A percentile compares a stretch with the other conserved stretches of the same genome.
Evolutionary conservation across 2,113 vertebrate genomes (phyloP).

Genomic region (Chlorocebus sabaeus): DNA sequence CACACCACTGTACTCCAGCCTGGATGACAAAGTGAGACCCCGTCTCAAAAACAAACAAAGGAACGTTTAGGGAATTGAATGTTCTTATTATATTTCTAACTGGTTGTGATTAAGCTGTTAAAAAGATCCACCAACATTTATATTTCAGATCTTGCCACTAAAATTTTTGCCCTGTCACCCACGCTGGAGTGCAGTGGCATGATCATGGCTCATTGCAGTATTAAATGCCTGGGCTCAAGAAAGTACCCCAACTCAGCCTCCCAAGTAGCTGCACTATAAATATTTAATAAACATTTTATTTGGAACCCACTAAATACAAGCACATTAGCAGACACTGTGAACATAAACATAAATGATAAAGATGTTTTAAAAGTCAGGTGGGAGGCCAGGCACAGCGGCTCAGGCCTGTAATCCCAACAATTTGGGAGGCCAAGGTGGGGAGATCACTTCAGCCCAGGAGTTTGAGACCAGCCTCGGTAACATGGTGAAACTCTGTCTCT

Average conservation of each 20-base stretch:
- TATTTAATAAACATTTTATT: background rate
- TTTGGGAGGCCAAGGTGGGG: no score
- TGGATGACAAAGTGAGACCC: no score
- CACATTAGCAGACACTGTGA: background rate
- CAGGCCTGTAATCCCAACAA: no score
- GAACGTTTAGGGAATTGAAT: constrained; percentile 58
- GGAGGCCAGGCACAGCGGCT: no score
- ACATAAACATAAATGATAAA: background rate
- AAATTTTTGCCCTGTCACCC: background rate
- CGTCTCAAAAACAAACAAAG: no score
- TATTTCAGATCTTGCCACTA: background rate
- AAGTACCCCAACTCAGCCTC: background rate
- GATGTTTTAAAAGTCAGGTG: no score
- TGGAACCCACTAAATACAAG: background rate
- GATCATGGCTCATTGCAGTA: no score
- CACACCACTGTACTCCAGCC: no score
- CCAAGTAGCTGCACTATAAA: background rate
- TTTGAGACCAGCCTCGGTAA: no score
- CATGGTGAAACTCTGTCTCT: no score
- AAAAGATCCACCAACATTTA: constrained; percentile 43
- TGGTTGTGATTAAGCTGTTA: constrained; percentile 54
- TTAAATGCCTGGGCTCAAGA: background rate
- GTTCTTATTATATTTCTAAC: constrained; percentile 55
- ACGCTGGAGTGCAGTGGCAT: no score
- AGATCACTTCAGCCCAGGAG: no score